phyloP scores from a whole-genome alignment of 2,888 invertebrate genomes.

The Aradus depressus region DNA sequence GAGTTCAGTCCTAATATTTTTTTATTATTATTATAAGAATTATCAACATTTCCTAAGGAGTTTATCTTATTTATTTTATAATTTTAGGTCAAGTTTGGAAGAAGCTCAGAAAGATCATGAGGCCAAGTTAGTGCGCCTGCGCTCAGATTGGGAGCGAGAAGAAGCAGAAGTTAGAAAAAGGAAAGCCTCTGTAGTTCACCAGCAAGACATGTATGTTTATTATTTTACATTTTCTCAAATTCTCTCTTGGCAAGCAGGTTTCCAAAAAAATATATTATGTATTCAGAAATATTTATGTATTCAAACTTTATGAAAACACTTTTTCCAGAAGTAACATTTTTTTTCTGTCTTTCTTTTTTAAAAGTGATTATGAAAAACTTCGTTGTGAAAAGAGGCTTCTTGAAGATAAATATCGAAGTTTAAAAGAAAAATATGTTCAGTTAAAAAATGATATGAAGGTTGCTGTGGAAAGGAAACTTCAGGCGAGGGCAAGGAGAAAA shows the following conservation, averaged over 20 bases:
- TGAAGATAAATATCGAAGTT: conserved; percentile 64
- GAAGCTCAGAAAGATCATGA: conserved; percentile 9
- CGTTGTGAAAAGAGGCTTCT: conserved; percentile 58
- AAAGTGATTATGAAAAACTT: conserved; percentile 48
- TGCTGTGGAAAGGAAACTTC: conserved; percentile 55
- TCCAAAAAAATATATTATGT: neutral
- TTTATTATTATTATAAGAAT: no score
- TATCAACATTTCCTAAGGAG: no score
- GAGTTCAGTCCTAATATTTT: no score
- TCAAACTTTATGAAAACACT: neutral
- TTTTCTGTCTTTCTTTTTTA: conserved; percentile 20
- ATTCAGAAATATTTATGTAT: neutral
- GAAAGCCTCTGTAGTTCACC: conserved; percentile 2
- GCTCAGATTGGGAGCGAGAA: conserved; percentile 32
- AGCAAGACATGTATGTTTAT: conserved; percentile 2
- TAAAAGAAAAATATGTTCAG: conserved; percentile 70
- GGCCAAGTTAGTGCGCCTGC: conserved; percentile 34
- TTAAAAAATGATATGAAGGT: conserved; percentile 69
- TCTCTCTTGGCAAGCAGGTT: neutral
- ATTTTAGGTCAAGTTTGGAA: conserved; percentile 5
- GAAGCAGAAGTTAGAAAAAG: conserved; percentile 31
- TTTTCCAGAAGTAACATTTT: neutral
- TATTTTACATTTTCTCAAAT: neutral
- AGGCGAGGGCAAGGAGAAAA: conserved; percentile 25
- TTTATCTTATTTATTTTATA: no score